A percentile compares a stretch with the other conserved stretches of the same genome.
phyloP scores from a whole-genome alignment of 2,797 vertebrate genomes.

The Cossypha polioptera region DNA sequence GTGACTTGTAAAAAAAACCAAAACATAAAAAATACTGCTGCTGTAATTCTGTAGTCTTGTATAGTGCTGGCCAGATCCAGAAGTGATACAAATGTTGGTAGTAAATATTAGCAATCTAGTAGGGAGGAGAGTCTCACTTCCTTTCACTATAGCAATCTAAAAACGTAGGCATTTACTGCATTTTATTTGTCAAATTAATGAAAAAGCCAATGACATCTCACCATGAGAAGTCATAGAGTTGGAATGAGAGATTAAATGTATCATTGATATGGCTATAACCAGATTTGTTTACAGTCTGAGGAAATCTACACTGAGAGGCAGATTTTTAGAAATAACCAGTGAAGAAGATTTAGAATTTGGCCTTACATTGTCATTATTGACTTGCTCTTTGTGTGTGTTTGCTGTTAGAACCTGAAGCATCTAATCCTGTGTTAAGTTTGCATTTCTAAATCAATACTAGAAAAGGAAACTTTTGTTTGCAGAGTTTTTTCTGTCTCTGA shows the following conservation, averaged over 20 bases:
- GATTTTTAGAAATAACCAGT: neutral
- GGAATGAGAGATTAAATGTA: neutral
- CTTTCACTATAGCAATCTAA: neutral
- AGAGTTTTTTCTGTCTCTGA: neutral
- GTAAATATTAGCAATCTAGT: neutral
- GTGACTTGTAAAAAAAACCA: neutral
- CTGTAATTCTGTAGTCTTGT: neutral
- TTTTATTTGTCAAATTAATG: neutral
- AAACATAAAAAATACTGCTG: neutral
- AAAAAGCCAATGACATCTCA: neutral
- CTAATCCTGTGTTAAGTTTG: constrained; percentile 7
- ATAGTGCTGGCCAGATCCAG: neutral
- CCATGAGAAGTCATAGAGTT: accelerated
- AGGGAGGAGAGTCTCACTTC: accelerated
- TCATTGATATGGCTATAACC: accelerated
- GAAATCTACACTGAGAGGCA: neutral
- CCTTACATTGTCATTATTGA: neutral
- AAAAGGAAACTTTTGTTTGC: neutral
- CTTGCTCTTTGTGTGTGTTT: neutral
- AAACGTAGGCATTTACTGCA: neutral
- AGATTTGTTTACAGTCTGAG: neutral
- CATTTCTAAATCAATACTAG: neutral
- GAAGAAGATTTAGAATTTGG: neutral
- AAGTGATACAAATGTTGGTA: neutral
- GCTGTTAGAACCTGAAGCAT: neutral